These are phyloP conservation scores for Poeciliopsis prolifica DNA, from an alignment of 2,113 vertebrate species.

Conservation along the genomic window DNA sequence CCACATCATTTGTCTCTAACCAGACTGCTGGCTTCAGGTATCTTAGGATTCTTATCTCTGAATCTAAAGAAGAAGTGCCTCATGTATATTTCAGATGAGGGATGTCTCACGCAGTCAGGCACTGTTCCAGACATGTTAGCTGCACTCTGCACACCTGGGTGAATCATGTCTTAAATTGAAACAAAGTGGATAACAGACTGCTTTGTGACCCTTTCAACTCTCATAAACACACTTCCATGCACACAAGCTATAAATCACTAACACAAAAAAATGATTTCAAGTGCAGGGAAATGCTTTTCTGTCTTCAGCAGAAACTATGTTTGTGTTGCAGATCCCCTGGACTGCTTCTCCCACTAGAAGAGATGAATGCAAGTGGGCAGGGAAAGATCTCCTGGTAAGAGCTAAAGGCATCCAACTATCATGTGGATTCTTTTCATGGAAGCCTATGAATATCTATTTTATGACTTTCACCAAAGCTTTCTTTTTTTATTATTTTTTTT, in stretches of 20 bases:
- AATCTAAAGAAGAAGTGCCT: slow-evolving; percentile 70
- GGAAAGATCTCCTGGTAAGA: slow-evolving; percentile 94
- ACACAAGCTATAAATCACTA: slow-evolving; percentile 26
- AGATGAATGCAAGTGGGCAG: slow-evolving; percentile 98
- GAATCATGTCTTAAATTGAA: slow-evolving; percentile 78
- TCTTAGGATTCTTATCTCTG: slow-evolving; percentile 62
- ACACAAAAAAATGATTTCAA: slow-evolving; percentile 13
- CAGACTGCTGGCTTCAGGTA: slow-evolving; percentile 45
- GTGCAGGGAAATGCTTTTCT: slow-evolving; percentile 24
- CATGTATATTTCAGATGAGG: slow-evolving; percentile 76
- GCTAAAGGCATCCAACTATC: slow-evolving; percentile 39
- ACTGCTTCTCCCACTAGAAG: slow-evolving; percentile 88
- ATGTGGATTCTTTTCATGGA: not conserved
- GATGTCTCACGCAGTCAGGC: slow-evolving; percentile 71
- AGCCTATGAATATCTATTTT: not conserved
- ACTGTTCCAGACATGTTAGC: slow-evolving; percentile 67
- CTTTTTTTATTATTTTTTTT: not conserved
- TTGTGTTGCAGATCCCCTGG: slow-evolving; percentile 89
- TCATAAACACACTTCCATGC: slow-evolving; percentile 32
- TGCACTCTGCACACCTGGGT: slow-evolving; percentile 77
- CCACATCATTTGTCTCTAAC: slow-evolving; percentile 25
- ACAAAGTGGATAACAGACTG: slow-evolving; percentile 79
- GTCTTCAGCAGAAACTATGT: slow-evolving; percentile 41
- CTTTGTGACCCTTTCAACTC: slow-evolving; percentile 60
- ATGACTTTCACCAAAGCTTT: not conserved